These are phyloP conservation scores for Acropora yongei DNA, from an alignment of 64 coral and sea anemone genomes.

Conservation along the genomic window DNA sequence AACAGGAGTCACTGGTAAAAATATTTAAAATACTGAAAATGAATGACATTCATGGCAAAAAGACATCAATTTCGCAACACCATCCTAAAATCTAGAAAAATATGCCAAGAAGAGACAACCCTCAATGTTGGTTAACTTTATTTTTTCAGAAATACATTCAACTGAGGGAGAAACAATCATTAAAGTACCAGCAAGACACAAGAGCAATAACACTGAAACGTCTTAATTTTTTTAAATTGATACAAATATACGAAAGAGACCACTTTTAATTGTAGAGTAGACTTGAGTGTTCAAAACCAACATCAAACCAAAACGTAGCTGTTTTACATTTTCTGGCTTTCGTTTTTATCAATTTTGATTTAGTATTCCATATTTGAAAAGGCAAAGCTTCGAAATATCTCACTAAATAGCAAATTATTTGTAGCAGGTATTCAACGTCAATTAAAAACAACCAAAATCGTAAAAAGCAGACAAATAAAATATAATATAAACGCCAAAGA, in stretches of 20 bases:
- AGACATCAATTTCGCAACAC: not conserved
- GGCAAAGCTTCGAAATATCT: too few species aligned
- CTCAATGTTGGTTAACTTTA: not conserved
- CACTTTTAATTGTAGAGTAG: too few species aligned
- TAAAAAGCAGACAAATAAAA: not conserved
- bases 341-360: not conserved
- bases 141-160: too few species aligned
- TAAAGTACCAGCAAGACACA: not conserved
- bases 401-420: not conserved
- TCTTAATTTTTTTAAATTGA: not conserved
- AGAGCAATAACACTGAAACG: not conserved
- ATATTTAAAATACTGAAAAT: not conserved
- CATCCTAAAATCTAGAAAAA: too few species aligned
- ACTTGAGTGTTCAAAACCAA: too few species aligned
- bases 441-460: not conserved
- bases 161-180: not conserved
- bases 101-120: not conserved
- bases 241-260: not conserved
- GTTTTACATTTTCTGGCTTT: not conserved
- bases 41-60: not conserved
- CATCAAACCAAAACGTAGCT: too few species aligned
- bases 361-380: too few species aligned
- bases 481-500: not conserved
- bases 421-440: constrained; percentile 1
- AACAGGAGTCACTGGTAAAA: not conserved